phyloP scores from a whole-genome alignment of 2,113 vertebrate genomes.

The Poicephalus gulielmi region DNA sequence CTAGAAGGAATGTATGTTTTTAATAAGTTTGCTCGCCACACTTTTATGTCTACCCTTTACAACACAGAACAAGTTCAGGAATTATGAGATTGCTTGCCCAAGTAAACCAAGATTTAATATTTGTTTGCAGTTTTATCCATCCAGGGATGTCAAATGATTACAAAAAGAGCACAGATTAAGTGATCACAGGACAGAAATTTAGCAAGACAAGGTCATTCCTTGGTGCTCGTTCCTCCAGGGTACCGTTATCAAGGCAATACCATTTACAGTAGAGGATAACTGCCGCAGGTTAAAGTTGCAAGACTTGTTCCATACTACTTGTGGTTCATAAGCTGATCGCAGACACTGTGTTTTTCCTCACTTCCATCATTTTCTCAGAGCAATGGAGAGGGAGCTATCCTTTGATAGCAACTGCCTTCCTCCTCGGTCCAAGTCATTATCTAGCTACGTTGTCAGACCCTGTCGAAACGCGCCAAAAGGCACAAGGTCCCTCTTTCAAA shows the following conservation, averaged over 20 bases:
- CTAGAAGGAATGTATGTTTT: background rate
- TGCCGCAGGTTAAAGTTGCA: background rate
- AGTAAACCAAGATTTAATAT: background rate
- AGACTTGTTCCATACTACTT: background rate
- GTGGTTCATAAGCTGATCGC: background rate
- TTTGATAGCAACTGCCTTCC: background rate
- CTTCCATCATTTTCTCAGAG: background rate
- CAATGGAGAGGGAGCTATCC: background rate
- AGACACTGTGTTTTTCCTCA: background rate
- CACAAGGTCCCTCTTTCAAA: background rate
- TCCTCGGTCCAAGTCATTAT: accelerated
- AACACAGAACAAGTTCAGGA: background rate
- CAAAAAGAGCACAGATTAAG: background rate
- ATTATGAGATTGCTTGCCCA: background rate
- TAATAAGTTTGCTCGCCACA: background rate
- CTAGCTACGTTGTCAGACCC: background rate
- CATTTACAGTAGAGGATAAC: background rate
- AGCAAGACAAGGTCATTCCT: background rate
- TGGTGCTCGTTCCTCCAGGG: background rate
- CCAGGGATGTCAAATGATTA: background rate
- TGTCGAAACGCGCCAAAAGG: background rate
- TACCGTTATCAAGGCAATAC: background rate
- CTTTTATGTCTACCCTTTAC: background rate
- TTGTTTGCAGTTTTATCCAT: background rate
- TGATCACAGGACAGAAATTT: background rate